phyloP scores from a whole-genome alignment of 2,113 vertebrate genomes.

The Hemiscyllium ocellatum region DNA sequence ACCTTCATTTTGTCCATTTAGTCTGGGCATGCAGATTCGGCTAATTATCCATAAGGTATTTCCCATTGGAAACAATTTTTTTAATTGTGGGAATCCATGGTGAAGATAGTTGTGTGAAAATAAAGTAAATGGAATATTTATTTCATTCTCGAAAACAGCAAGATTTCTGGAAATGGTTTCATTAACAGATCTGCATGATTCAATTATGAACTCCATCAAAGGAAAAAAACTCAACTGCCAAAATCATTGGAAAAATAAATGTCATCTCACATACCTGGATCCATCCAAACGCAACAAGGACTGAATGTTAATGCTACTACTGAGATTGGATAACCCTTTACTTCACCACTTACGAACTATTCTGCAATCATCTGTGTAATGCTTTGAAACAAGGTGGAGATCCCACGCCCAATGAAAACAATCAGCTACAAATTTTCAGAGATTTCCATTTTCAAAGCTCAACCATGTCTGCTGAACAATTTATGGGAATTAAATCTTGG shows the following conservation, averaged over 20 bases:
- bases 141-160: background rate
- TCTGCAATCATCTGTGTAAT: background rate
- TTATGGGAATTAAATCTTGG: background rate
- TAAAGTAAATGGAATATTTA: slow-evolving; percentile 6
- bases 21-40: background rate
- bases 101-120: background rate
- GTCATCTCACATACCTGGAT: background rate
- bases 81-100: slow-evolving; percentile 1
- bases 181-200: slow-evolving; percentile 14
- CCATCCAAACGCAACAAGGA: background rate
- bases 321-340: background rate
- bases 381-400: background rate
- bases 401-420: background rate
- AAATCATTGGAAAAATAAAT: slow-evolving; percentile 23
- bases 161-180: slow-evolving; percentile 32
- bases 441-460: background rate
- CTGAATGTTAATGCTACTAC: background rate
- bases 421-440: background rate
- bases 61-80: slow-evolving; percentile 11
- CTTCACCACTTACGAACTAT: background rate
- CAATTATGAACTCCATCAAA: background rate
- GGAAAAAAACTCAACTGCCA: background rate
- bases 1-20: background rate
- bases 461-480: background rate
- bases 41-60: slow-evolving; percentile 32